phyloP scores from a whole-genome alignment of 2,888 invertebrate species.

The Myopa tessellatipennis region DNA sequence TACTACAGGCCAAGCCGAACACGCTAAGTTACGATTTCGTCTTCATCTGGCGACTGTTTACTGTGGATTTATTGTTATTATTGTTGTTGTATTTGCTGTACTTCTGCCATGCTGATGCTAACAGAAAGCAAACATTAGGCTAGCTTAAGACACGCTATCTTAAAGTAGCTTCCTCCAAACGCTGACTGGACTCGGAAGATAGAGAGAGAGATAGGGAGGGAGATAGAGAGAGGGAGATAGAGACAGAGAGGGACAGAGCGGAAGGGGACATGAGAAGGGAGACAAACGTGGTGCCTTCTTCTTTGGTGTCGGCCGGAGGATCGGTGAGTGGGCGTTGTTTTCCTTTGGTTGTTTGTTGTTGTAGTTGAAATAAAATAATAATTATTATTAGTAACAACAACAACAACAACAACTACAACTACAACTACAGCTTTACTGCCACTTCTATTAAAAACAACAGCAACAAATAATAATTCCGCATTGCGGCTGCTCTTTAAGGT shows the following conservation, averaged over 20 bases:
- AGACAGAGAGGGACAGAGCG: not conserved
- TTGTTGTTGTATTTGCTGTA: not conserved
- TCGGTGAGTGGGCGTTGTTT: slow-evolving; percentile 15
- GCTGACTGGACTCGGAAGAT: not conserved
- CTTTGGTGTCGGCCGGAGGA: not conserved
- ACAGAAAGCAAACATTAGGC: slow-evolving; percentile 22
- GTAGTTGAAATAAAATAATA: slow-evolving; percentile 27
- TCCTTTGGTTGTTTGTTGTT: not conserved
- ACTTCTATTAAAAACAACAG: not conserved
- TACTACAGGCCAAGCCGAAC: slow-evolving; percentile 20
- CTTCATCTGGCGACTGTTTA: slow-evolving; percentile 18
- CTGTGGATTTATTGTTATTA: not conserved
- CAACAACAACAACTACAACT: not conserved
- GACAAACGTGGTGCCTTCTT: no score
- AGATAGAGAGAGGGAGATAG: not conserved
- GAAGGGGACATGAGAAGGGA: not conserved
- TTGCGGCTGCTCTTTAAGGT: slow-evolving; percentile 41
- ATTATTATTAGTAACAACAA: slow-evolving; percentile 17
- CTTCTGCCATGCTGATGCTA: slow-evolving; percentile 10
- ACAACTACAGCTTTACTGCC: not conserved
- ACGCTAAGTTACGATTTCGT: slow-evolving; percentile 22
- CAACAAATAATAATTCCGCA: not conserved
- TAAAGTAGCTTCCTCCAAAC: slow-evolving; percentile 3
- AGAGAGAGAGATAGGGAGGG: not conserved
- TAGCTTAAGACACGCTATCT: slow-evolving; percentile 29